Conservation (phyloP, 2,888 invertebrate genomes). For the Caenorhabditis sp. region DNA sequence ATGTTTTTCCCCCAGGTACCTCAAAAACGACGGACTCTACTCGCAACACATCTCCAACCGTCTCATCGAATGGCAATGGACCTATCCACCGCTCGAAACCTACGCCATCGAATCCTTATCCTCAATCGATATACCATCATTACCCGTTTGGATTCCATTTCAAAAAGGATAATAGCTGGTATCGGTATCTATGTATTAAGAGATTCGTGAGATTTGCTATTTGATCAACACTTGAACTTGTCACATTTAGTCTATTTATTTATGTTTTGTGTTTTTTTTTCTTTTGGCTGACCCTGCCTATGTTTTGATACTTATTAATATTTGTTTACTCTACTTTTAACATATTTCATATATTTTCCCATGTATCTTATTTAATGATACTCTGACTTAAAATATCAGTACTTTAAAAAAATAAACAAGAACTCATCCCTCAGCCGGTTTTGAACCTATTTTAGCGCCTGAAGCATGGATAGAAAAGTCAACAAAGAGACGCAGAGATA, state of each 20-base stretch:
- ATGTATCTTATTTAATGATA: too few species aligned
- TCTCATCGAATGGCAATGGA: conserved; percentile 45
- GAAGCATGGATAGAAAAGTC: neutral
- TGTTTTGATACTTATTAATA: too few species aligned
- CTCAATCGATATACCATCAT: conserved; percentile 12
- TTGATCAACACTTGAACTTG: conserved; percentile 1
- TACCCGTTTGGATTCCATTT: conserved; percentile 29
- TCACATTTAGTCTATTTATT: conserved; percentile 1
- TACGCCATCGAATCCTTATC: conserved; percentile 32
- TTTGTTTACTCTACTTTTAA: too few species aligned
- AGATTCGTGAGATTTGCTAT: neutral
- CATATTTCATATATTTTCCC: too few species aligned
- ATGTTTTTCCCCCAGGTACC: conserved; percentile 43
- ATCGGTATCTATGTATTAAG: too few species aligned
- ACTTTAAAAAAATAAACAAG: neutral
- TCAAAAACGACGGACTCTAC: conserved; percentile 49
- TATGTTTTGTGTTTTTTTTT: neutral
- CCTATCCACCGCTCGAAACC: conserved; percentile 46
- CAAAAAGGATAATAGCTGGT: neutral
- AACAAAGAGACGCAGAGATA: neutral
- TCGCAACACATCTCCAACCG: conserved; percentile 16
- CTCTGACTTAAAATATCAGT: too few species aligned
- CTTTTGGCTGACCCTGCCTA: neutral
- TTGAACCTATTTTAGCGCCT: too few species aligned
- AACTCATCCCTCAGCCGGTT: neutral